phyloP scores from a whole-genome alignment of 2,797 vertebrate species.

The Sebastes hubbsi region DNA sequence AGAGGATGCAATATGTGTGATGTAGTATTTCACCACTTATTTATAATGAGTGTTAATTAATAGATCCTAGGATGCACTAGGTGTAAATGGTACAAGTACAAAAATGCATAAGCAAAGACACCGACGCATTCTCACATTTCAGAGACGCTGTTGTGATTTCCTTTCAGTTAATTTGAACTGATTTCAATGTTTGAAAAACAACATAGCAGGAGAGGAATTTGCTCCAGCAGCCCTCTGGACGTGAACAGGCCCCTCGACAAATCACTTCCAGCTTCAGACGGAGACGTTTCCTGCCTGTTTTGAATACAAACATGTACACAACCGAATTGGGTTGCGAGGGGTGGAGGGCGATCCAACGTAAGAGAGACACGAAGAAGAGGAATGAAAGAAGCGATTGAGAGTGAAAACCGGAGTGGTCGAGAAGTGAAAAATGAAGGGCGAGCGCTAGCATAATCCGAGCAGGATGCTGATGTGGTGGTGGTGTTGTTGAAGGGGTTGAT shows the following conservation, averaged over 20 bases:
- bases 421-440: background rate
- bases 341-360: constrained; percentile 8
- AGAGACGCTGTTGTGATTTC: background rate
- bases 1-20: background rate
- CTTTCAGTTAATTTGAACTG: background rate
- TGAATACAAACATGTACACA: constrained; percentile 46
- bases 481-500: constrained; percentile 30
- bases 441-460: background rate
- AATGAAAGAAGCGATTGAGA: background rate
- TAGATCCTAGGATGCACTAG: background rate
- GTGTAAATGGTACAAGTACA: background rate
- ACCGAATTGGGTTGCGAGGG: background rate
- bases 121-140: background rate
- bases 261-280: constrained; percentile 57
- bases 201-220: constrained; percentile 41
- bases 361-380: background rate
- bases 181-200: constrained; percentile 23
- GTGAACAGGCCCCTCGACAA: constrained; percentile 38
- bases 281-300: constrained; percentile 49
- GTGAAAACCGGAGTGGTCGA: background rate
- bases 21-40: background rate
- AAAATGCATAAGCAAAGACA: background rate
- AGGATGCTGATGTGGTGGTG: background rate
- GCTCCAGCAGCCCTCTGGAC: constrained; percentile 17
- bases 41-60: constrained; percentile 1